These are phyloP conservation scores for Apodemia zela DNA, from an alignment of 2,888 invertebrate genomes.

Conservation along the genomic window DNA sequence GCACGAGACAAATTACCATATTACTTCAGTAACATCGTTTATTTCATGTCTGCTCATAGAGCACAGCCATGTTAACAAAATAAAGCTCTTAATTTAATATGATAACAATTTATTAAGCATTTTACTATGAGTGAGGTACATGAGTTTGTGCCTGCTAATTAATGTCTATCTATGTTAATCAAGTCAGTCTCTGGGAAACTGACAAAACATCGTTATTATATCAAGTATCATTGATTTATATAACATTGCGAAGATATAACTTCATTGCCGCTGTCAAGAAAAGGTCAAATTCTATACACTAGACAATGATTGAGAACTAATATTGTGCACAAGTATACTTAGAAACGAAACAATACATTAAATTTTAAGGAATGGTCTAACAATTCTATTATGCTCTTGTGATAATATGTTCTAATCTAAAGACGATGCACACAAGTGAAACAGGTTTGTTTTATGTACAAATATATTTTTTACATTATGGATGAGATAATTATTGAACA, in stretches of 20 bases:
- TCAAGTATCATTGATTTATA: too few species aligned
- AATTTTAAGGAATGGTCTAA: conserved; percentile 11
- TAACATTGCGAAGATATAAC: neutral
- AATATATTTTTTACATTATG: conserved; percentile 22
- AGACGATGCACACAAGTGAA: conserved; percentile 17
- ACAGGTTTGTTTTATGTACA: conserved; percentile 21
- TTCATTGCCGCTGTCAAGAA: neutral
- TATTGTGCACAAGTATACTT: conserved; percentile 2
- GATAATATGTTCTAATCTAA: neutral
- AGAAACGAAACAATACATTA: neutral
- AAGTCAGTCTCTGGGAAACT: too few species aligned
- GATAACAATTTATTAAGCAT: too few species aligned
- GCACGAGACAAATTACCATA: neutral
- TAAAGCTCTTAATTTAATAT: too few species aligned
- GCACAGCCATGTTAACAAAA: too few species aligned
- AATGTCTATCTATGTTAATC: too few species aligned
- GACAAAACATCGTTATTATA: too few species aligned
- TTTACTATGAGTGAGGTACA: too few species aligned
- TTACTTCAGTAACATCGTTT: too few species aligned
- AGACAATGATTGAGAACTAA: neutral
- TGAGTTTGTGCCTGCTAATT: too few species aligned
- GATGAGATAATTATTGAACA: conserved; percentile 16
- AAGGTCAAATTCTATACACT: neutral
- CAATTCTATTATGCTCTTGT: neutral
- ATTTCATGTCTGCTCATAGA: too few species aligned